Conservation (phyloP, 2,888 invertebrate genomes). For the Odontocerum albicorne region DNA sequence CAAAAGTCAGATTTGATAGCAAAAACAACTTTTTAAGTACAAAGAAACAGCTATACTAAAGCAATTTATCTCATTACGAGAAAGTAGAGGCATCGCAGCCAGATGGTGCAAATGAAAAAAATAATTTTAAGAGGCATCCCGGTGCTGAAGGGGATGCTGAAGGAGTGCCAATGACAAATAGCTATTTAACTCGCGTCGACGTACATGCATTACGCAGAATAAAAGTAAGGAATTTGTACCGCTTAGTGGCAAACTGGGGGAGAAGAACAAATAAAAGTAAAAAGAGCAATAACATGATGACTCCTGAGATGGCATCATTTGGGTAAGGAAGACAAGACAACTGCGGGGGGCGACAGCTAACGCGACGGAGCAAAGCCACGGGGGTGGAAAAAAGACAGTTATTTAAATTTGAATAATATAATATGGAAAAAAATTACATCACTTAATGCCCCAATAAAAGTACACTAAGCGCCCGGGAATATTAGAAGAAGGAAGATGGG, state of each 20-base stretch:
- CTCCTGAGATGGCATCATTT: conserved; percentile 34
- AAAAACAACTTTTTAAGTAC: too few relatives aligned
- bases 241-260: conserved; percentile 27
- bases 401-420: conserved; percentile 65
- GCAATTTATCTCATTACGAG: conserved; percentile 27
- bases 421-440: conserved; percentile 62
- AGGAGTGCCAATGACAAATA: conserved; percentile 36
- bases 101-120: conserved; percentile 37
- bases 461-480: conserved; percentile 60
- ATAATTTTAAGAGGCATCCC: conserved; percentile 29
- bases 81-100: conserved; percentile 22
- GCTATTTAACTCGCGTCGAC: conserved; percentile 37
- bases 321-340: conserved; percentile 27
- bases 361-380: conserved; percentile 46
- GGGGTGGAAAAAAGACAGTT: conserved; percentile 60
- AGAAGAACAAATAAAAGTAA: conserved; percentile 30
- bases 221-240: conserved; percentile 35
- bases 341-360: conserved; percentile 15
- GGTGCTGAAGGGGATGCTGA: conserved; percentile 9
- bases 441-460: conserved; percentile 63
- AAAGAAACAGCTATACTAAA: too few relatives aligned
- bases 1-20: too few relatives aligned
- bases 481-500: conserved; percentile 56
- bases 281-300: conserved; percentile 35
- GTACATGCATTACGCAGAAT: conserved; percentile 34